Evolutionary conservation across 2,797 vertebrate genomes (phyloP), one percentile per base, ranked within the genome.

Genomic region (Amniataba percoides): DNA sequence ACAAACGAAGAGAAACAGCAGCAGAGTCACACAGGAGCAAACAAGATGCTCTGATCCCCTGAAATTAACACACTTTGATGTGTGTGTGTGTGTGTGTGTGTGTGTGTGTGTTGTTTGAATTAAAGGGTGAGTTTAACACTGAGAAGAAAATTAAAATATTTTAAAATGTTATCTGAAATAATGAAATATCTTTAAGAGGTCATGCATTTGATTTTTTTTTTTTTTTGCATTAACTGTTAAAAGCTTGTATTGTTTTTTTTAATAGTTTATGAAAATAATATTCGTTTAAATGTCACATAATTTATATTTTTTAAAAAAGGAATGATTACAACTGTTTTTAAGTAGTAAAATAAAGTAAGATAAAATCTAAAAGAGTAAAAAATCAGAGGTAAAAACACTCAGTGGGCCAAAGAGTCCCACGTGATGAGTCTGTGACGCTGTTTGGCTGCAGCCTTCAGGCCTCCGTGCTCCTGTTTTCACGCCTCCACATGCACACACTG

Each of bases 341-440:
- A 39, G 11, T 7, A 12, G 5, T 31, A 3, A 36, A 45, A 52
- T 34, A 0, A 31, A 10, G 25, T 12, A 1, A 23, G 39, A 36
- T 39, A 42, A 55, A 27, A 27, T 5, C 12, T 11, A 31, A 34
- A 13, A 39, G 7, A 3, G 9, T 8, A 15, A 14, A 55, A 52
- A 15, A 5, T 13, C 1, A 72, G 45, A 19, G 31, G 40, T 52
- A 16, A 31, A 52, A 40, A 21, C 23, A 66, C 13, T 51, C 6
- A 67, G 57, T 70, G 43, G 55, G 14, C 63, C 53, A 69, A 36
- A 19, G 46, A 53, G 60, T 25, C 78, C 76, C 88, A 90, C 84
- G 84, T 89, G 88, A 89, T 81, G 78, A 21, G 64, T 78, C 49
- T 59, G 76, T 72, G 70, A 81, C 40, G 80, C 65, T 72, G 71